These are phyloP conservation scores for Paraescarpia echinospica DNA, from an alignment of 1,140 invertebrate genomes.

Conservation along the genomic window DNA sequence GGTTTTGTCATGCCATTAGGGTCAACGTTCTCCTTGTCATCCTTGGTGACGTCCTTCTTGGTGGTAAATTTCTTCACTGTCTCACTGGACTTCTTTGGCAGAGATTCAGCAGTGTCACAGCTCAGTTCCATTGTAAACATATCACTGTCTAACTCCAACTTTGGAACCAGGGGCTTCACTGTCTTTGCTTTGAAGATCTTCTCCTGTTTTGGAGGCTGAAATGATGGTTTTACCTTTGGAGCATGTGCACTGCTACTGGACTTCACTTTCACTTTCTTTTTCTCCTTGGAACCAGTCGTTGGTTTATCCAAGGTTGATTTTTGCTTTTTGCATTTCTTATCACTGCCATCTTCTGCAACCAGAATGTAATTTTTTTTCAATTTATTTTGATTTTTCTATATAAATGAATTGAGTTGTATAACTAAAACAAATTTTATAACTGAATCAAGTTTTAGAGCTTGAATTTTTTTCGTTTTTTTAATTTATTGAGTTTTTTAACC, in stretches of 20 bases:
- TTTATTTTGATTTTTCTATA: not conserved
- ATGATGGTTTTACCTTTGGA: constrained; percentile 1
- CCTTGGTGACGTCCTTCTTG: not conserved
- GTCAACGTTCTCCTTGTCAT: not conserved
- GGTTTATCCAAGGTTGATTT: not conserved
- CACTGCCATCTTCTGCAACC: not conserved
- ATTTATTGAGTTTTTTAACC: too few species aligned
- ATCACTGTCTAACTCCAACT: not conserved
- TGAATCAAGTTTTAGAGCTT: too few species aligned
- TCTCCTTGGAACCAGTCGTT: not conserved
- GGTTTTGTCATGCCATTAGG: not conserved
- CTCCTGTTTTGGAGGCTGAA: not conserved
- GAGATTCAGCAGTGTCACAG: not conserved
- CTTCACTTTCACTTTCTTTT: not conserved
- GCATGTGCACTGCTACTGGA: not conserved
- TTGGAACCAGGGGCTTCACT: not conserved
- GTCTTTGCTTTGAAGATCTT: not conserved
- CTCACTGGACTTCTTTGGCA: not conserved
- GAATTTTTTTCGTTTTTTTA: too few species aligned
- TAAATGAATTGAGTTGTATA: not conserved
- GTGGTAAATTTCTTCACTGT: not conserved
- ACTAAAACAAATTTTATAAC: not conserved
- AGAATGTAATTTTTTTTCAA: not conserved
- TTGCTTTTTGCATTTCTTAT: not conserved
- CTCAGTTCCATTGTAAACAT: not conserved